phyloP scores from a whole-genome alignment of 2,113 vertebrate species.

The Tachuris rubrigastra region DNA sequence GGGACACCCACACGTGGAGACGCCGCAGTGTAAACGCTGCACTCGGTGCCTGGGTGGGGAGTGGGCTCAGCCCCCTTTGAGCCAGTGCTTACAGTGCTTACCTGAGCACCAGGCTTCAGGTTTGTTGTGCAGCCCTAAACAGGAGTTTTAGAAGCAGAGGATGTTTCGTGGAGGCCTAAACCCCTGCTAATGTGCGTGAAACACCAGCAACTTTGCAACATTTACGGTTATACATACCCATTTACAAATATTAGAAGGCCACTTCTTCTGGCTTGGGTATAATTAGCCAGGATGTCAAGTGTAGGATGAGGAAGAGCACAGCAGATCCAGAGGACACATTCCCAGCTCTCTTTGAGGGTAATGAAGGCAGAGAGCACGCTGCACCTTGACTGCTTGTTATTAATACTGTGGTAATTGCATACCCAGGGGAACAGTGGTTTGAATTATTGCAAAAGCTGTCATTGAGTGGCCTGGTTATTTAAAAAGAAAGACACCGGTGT shows the following conservation, averaged over 20 bases:
- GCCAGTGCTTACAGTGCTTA: neutral
- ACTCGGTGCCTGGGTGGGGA: neutral
- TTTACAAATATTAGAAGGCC: neutral
- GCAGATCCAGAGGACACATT: neutral
- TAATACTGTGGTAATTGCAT: slow-evolving; percentile 24
- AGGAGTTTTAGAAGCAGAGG: neutral
- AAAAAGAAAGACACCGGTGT: neutral
- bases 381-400: neutral
- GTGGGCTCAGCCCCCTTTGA: neutral
- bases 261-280: neutral
- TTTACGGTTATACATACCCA: neutral
- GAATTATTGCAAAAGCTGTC: slow-evolving; percentile 8
- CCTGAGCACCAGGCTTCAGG: fast-evolving
- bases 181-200: neutral
- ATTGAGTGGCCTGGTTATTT: slow-evolving; percentile 41
- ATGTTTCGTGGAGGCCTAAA: neutral
- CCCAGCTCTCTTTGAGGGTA: neutral
- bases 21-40: neutral
- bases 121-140: neutral
- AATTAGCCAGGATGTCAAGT: neutral
- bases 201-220: neutral
- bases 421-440: neutral
- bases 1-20: neutral
- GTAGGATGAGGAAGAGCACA: neutral
- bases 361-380: neutral